These are phyloP conservation scores for Diarsia dahlii DNA, from an alignment of 2,888 invertebrate genomes.

Conservation along the genomic window DNA sequence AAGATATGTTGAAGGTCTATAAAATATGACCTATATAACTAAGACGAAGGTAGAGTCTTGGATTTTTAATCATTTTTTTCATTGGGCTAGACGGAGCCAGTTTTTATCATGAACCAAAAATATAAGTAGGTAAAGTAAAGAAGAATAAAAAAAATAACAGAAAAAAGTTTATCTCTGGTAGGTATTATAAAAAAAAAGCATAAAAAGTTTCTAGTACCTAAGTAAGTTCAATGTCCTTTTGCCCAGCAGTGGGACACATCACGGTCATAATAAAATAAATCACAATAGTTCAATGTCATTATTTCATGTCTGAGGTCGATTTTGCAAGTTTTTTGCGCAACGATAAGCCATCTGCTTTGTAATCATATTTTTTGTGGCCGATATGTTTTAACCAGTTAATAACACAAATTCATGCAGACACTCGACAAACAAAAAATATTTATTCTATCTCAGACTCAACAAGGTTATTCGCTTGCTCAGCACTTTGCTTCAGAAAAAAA, in stretches of 20 bases:
- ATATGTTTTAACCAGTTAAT: neutral
- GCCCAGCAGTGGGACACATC: no score
- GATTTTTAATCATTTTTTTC: no score
- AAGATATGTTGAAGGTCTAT: neutral
- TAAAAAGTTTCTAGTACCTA: no score
- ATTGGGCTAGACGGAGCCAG: no score
- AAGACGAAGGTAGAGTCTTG: no score
- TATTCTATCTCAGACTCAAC: conserved; percentile 37
- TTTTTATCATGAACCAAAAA: no score
- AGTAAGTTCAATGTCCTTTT: no score
- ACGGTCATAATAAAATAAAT: no score
- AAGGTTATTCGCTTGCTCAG: conserved; percentile 38
- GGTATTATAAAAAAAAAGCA: no score
- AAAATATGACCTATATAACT: neutral
- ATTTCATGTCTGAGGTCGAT: neutral
- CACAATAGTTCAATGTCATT: neutral
- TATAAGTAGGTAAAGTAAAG: no score
- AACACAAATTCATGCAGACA: conserved; percentile 10
- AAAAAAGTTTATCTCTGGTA: no score
- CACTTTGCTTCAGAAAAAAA: conserved; percentile 25
- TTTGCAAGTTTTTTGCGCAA: neutral
- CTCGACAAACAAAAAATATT: conserved; percentile 38
- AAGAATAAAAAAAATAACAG: no score
- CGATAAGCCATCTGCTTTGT: conserved; percentile 6
- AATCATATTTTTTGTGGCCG: conserved; percentile 26